A percentile compares a stretch with the other conserved stretches of the same genome.
Conservation (phyloP, 2,888 invertebrate genomes). For the Brachyopa scutellaris region DNA sequence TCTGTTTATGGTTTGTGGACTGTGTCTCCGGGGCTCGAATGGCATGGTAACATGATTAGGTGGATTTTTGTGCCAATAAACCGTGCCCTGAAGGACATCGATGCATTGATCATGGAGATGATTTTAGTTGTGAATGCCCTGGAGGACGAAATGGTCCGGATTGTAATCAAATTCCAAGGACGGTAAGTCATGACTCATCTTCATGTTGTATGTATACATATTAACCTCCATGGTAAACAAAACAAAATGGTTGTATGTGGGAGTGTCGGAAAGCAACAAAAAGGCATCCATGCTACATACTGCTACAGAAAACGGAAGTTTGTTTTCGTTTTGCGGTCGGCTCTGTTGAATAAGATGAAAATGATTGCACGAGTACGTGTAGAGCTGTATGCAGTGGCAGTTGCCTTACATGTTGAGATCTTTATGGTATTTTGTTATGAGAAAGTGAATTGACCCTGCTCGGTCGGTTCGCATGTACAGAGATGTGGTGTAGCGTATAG, state of each 20-base stretch:
- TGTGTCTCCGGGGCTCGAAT: constrained; percentile 46
- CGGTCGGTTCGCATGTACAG: constrained; percentile 16
- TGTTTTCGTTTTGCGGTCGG: too few relatives aligned
- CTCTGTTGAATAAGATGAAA: constrained; percentile 57
- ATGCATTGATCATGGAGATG: constrained; percentile 89
- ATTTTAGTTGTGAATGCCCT: constrained; percentile 89
- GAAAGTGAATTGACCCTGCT: constrained; percentile 47
- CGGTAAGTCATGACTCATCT: constrained; percentile 83
- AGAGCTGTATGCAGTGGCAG: constrained; percentile 43
- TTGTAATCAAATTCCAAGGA: constrained; percentile 86
- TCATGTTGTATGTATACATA: constrained; percentile 7
- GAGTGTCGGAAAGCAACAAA: background rate
- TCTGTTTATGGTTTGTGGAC: constrained; percentile 46
- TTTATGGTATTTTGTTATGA: constrained; percentile 55
- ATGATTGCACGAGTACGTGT: constrained; percentile 26
- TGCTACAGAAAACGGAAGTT: too few relatives aligned
- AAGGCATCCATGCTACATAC: constrained; percentile 14
- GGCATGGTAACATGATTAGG: constrained; percentile 81
- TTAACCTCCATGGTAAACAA: background rate
- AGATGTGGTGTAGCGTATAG: constrained; percentile 11
- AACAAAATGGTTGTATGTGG: background rate
- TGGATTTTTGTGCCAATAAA: constrained; percentile 87
- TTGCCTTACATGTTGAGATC: constrained; percentile 41
- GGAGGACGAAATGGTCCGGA: constrained; percentile 87
- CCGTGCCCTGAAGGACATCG: constrained; percentile 87